phyloP scores from a whole-genome alignment of 92 coral and sea anemone species.

The Pocillopora meandrina region DNA sequence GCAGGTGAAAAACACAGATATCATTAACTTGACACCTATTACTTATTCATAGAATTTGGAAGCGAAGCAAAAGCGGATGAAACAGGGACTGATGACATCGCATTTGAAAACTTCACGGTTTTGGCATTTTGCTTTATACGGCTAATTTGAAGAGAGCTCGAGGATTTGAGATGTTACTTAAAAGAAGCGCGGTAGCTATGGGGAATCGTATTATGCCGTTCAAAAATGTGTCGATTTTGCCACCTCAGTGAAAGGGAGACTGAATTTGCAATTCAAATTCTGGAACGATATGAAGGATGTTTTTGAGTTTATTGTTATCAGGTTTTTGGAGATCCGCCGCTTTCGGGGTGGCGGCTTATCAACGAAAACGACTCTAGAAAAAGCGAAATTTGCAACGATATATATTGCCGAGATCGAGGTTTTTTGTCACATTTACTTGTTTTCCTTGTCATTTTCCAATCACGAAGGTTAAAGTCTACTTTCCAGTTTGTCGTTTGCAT shows the following conservation, averaged over 20 bases:
- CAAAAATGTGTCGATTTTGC: background rate
- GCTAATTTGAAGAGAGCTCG: background rate
- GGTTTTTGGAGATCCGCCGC: constrained; percentile 27
- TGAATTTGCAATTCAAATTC: constrained; percentile 42
- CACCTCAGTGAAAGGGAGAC: background rate
- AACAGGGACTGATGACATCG: constrained; percentile 1
- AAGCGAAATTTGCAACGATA: background rate
- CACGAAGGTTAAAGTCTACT: background rate
- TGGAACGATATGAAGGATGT: constrained; percentile 8
- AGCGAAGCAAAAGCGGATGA: constrained; percentile 20
- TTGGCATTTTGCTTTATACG: background rate
- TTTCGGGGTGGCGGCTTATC: constrained; percentile 28
- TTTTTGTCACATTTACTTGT: background rate
- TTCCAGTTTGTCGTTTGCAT: background rate
- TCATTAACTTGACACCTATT: constrained; percentile 30
- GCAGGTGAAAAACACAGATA: constrained; percentile 39
- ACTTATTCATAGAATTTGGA: constrained; percentile 38
- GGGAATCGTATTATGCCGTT: background rate
- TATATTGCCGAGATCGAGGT: background rate
- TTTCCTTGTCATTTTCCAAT: background rate
- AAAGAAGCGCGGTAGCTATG: background rate
- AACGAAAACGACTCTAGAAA: background rate
- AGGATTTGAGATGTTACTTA: background rate
- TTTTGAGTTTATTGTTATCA: constrained; percentile 19
- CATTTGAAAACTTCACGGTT: background rate